A percentile compares a stretch with the other conserved stretches of the same genome.
Evolutionary conservation across 2,113 vertebrate species (phyloP).

Genomic region (Bos indicus): DNA sequence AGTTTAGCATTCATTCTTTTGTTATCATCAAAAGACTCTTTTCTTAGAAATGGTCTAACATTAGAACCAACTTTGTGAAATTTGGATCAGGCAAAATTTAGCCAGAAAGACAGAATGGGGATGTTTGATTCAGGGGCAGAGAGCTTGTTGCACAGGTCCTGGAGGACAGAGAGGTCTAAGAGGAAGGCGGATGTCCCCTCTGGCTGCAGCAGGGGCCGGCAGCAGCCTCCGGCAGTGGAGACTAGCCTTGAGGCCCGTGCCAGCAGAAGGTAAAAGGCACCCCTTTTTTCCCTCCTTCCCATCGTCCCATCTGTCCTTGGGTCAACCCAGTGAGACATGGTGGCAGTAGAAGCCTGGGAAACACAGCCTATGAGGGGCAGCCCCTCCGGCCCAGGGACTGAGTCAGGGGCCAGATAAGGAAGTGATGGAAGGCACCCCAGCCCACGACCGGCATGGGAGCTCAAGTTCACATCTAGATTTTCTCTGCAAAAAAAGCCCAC

Average conservation of each 20-base stretch:
- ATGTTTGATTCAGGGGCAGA: not conserved
- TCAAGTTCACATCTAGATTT: not conserved
- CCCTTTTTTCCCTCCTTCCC: rapidly evolving
- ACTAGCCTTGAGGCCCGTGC: not conserved
- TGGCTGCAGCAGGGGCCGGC: not conserved
- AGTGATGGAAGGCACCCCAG: not conserved
- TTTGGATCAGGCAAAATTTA: not conserved
- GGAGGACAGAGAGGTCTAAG: not conserved
- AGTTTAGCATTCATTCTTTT: not conserved
- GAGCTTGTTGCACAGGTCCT: not conserved
- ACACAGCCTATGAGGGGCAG: not conserved
- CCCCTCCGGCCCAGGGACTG: too few relatives aligned
- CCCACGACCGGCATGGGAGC: not conserved
- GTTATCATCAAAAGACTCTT: not conserved
- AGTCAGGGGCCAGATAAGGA: not conserved
- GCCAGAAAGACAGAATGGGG: not conserved
- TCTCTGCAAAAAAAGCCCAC: not conserved
- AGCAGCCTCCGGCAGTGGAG: not conserved
- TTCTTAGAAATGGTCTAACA: not conserved
- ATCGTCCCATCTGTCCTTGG: not conserved
- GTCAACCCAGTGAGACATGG: not conserved
- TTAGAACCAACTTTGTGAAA: not conserved
- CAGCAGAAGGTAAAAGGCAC: not conserved
- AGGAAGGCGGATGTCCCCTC: not conserved
- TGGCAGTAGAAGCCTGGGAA: not conserved